Evolutionary conservation across 1,140 invertebrate genomes (phyloP).

Genomic region (Oncopodura yosiiana): DNA sequence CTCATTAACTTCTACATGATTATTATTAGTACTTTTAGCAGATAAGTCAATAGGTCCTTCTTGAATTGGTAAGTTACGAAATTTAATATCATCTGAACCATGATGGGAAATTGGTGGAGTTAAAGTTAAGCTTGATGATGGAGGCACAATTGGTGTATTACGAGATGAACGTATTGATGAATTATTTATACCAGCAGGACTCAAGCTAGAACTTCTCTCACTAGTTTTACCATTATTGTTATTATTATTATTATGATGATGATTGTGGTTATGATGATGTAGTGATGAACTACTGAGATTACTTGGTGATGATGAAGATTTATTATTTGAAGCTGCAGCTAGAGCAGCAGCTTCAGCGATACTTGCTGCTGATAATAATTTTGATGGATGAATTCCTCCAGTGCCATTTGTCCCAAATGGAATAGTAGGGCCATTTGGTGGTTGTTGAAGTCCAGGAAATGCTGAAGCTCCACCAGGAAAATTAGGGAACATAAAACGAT

Average conservation of each 20-base stretch:
- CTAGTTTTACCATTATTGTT: too few species aligned
- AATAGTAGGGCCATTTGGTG: conserved; percentile 10
- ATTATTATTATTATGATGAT: too few species aligned
- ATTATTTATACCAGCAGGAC: not conserved
- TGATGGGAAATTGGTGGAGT: conserved; percentile 35
- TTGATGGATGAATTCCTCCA: conserved; percentile 13
- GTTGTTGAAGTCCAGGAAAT: conserved; percentile 13
- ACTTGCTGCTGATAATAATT: conserved; percentile 15
- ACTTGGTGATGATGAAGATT: conserved; percentile 24
- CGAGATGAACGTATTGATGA: conserved; percentile 9
- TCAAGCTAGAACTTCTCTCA: conserved; percentile 5
- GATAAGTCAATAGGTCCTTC: conserved; percentile 34
- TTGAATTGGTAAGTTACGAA: conserved; percentile 17
- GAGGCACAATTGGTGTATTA: conserved; percentile 27
- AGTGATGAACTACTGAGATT: conserved; percentile 5
- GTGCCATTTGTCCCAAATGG: conserved; percentile 7
- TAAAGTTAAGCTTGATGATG: conserved; percentile 32
- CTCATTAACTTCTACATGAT: conserved; percentile 3
- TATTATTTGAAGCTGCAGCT: conserved; percentile 26
- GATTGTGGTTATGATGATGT: not conserved
- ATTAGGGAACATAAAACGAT: conserved; percentile 34
- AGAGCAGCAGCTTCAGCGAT: conserved; percentile 11
- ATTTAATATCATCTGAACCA: conserved; percentile 31
- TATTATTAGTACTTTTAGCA: conserved; percentile 26
- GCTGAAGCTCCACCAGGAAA: conserved; percentile 23